A percentile compares a stretch with the other conserved stretches of the same genome.
phyloP scores from a whole-genome alignment of 2,113 vertebrate genomes.

The Abramis brama region DNA sequence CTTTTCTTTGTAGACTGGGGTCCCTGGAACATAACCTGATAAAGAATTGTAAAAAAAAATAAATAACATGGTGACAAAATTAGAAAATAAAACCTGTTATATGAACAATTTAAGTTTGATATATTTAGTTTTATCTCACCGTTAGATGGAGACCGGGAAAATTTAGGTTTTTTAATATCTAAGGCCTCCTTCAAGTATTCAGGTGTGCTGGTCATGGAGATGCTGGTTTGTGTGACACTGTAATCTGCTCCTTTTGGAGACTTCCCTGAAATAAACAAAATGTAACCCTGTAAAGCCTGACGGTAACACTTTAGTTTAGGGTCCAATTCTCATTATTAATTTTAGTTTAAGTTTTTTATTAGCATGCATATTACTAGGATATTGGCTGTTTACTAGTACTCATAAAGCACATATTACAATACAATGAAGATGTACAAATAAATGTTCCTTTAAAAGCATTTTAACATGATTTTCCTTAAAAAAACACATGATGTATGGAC shows the following conservation, averaged over 20 bases:
- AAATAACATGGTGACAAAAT: not conserved
- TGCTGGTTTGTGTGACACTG: conserved; percentile 61
- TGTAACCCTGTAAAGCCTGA: too few species aligned
- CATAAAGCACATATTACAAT: too few species aligned
- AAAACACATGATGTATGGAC: too few species aligned
- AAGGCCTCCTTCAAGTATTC: conserved; percentile 82
- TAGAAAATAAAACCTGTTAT: not conserved
- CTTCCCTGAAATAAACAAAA: conserved; percentile 1
- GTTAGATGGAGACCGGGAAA: conserved; percentile 74
- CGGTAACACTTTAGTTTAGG: too few species aligned
- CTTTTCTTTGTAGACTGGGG: conserved; percentile 83
- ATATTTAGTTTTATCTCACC: conserved; percentile 65
- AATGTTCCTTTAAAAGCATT: too few species aligned
- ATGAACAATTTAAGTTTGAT: not conserved
- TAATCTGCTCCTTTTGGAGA: conserved; percentile 66
- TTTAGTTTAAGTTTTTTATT: too few species aligned
- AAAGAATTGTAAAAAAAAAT: not conserved
- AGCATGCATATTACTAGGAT: too few species aligned
- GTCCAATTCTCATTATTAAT: too few species aligned
- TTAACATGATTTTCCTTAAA: too few species aligned
- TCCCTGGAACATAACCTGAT: conserved; percentile 71
- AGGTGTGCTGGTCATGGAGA: conserved; percentile 62
- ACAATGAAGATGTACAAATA: too few species aligned
- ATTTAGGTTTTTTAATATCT: conserved; percentile 78
- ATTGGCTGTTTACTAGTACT: too few species aligned